Percentiles rank a stretch among this genome's conserved stretches.
phyloP scores from a whole-genome alignment of 1,140 invertebrate genomes.

The Portunus trituberculatus region DNA sequence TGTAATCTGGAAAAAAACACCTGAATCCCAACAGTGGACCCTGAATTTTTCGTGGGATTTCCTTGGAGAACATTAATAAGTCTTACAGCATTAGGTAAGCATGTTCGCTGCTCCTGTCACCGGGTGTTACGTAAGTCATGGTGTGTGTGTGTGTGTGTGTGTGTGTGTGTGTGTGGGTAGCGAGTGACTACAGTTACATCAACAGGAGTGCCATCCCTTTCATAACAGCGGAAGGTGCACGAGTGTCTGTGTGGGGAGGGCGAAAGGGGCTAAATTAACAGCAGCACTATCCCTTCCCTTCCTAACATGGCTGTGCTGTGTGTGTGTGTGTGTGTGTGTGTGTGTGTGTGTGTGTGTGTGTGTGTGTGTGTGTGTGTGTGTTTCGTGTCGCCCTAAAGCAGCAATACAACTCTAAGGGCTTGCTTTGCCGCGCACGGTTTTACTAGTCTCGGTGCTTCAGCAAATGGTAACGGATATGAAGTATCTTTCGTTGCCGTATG shows the following conservation, averaged over 20 bases:
- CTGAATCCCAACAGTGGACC: not conserved
- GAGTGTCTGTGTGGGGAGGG: no score
- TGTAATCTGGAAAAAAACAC: not conserved
- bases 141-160: conserved; percentile 14
- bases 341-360: conserved; percentile 15
- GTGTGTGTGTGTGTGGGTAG: conserved; percentile 10
- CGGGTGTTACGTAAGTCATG: not conserved
- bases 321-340: conserved; percentile 41
- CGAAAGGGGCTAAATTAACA: no score
- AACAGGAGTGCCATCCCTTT: no score
- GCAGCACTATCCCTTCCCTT: no score
- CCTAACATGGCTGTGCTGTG: not conserved
- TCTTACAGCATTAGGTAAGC: conserved; percentile 25
- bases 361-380: conserved; percentile 7
- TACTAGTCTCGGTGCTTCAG: no score
- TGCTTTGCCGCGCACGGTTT: not conserved
- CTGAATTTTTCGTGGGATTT: not conserved
- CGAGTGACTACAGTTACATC: no score
- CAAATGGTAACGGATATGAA: no score
- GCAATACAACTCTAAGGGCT: not conserved
- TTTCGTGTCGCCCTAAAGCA: not conserved
- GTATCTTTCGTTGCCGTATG: no score
- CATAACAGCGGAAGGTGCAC: no score
- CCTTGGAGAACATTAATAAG: not conserved
- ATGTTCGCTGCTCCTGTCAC: not conserved